These are phyloP conservation scores for Apodemia hepburni DNA, from an alignment of 2,888 invertebrate species.

Conservation along the genomic window DNA sequence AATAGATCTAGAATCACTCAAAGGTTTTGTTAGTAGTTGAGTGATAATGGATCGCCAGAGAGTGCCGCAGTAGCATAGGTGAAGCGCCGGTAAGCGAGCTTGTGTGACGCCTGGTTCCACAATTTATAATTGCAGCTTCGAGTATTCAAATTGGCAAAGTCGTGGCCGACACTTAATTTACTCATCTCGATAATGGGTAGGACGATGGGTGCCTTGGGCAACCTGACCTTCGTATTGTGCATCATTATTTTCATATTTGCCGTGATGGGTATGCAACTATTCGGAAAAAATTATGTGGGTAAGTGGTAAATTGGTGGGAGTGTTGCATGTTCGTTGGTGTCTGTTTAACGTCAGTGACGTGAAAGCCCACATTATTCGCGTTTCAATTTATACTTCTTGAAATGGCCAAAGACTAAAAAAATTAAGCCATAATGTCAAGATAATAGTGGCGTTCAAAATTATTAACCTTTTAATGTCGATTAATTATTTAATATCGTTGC, in stretches of 20 bases:
- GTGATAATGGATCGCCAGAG: slow-evolving; percentile 55
- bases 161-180: slow-evolving; percentile 97
- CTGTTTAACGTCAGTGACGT: slow-evolving; percentile 60
- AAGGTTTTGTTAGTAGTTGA: slow-evolving; percentile 33
- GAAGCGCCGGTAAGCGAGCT: slow-evolving; percentile 79
- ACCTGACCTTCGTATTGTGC: slow-evolving; percentile 95
- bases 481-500: no score
- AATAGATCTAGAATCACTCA: slow-evolving; percentile 55
- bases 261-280: slow-evolving; percentile 98
- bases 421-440: not conserved
- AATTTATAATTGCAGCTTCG: slow-evolving; percentile 88
- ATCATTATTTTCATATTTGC: slow-evolving; percentile 99
- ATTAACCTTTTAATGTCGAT: not conserved
- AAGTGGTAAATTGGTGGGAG: slow-evolving; percentile 78
- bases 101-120: slow-evolving; percentile 80
- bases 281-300: slow-evolving; percentile 95
- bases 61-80: slow-evolving; percentile 76
- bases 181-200: slow-evolving; percentile 97
- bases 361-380: slow-evolving; percentile 49
- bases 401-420: slow-evolving; percentile 1
- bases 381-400: slow-evolving; percentile 50
- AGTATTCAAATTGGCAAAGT: slow-evolving; percentile 98
- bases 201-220: slow-evolving; percentile 96
- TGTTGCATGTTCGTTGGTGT: slow-evolving; percentile 79
- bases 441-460: not conserved